phyloP scores from a whole-genome alignment of 2,113 vertebrate species.

The Pedionomus torquatus region DNA sequence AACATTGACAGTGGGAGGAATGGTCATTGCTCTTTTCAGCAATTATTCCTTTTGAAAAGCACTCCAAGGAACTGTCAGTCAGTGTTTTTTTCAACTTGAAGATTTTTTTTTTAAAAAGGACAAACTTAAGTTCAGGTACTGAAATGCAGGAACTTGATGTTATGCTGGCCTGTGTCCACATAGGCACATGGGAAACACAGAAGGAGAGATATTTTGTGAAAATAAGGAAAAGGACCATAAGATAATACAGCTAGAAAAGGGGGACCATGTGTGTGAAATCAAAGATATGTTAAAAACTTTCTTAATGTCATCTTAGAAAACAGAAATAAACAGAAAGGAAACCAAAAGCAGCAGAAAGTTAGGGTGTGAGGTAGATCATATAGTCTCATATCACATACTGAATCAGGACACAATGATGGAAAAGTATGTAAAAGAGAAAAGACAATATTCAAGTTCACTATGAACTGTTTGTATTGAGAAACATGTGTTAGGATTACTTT shows the following conservation, averaged over 20 bases:
- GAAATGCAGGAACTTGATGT: neutral
- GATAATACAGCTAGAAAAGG: neutral
- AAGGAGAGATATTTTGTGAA: neutral
- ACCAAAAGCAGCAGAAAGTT: neutral
- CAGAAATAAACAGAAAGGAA: neutral
- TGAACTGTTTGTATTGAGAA: neutral
- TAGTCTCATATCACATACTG: neutral
- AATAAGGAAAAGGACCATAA: neutral
- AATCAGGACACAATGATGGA: neutral
- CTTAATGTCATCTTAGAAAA: neutral
- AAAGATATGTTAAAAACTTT: neutral
- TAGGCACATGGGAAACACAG: neutral
- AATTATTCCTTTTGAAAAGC: neutral
- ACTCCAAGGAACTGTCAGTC: neutral
- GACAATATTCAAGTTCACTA: neutral
- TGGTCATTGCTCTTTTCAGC: neutral
- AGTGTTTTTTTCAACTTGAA: neutral
- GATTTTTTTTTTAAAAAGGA: neutral
- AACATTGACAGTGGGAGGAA: neutral
- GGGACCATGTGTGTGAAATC: accelerated
- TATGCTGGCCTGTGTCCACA: neutral
- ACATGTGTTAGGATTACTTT: neutral
- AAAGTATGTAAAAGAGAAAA: neutral
- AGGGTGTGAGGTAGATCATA: neutral
- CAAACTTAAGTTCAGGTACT: neutral